Evolutionary conservation across 2,888 invertebrate genomes (phyloP), one percentile per base, ranked within the genome.

Genomic region (Xestia c-nigrum): DNA sequence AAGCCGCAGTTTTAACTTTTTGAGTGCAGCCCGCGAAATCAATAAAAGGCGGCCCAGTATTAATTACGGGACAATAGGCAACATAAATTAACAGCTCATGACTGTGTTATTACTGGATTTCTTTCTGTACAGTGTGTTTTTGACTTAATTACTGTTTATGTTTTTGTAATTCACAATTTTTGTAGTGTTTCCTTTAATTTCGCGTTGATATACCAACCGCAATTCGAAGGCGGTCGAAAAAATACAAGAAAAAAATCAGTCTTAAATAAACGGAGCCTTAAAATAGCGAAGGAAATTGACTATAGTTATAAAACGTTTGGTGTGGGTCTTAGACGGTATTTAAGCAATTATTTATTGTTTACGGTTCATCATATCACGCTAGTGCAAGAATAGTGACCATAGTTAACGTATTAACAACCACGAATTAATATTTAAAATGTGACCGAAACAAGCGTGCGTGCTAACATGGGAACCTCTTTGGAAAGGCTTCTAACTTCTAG

Each of bases 351-450:
- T 92, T 90, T 92, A 94, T 95, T 94, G 92, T 94, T 89, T 92
- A 95, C 93, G 95, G 93, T 93, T 94, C 94, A 95, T 95, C 93
- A 93, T 89, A 90, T 86, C 83, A 90, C 91, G 90, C 88, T 90
- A 91, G 90, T 91, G 88, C 92, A 92, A 93, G 92, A 92, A 94
- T 93, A 92, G 92, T 91, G 92, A 91, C 91, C 94, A 93, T 94
- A 94, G 95, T 94, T 95, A 95, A 93, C 90, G 90, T 91, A 91
- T 94, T 94, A 95, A 94, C 93, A 93, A 94, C 93, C 91, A 90
- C 90, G 91, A 93, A 94, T 93, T 91, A 94, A 93, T 93, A 93
- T 94, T 94, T 93, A 90, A 93, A 94, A 92, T 90, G 93, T 94
- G 92, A 94, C 94, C 93, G 92, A 93, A 93, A 92, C 92, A 84